A percentile compares a stretch with the other conserved stretches of the same genome.
Evolutionary conservation across 1,140 invertebrate species (phyloP).

Genomic region (Helicoverpa armigera): DNA sequence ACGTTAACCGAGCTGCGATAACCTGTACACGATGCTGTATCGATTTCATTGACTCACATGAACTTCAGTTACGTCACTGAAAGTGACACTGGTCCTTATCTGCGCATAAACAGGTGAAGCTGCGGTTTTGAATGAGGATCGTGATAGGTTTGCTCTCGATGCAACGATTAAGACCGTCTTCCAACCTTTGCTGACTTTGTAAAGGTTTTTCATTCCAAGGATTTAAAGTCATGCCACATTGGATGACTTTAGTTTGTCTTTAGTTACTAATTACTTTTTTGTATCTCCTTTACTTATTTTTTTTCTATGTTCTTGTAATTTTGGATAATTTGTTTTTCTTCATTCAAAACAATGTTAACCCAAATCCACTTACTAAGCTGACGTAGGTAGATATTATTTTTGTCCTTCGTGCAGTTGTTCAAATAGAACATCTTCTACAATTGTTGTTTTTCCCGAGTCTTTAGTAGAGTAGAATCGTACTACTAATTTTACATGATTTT

Average conservation of each 20-base stretch:
- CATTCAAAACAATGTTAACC: not conserved
- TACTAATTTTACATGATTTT: not conserved
- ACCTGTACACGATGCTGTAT: constrained; percentile 45
- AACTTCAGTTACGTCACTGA: constrained; percentile 38
- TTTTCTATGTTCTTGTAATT: not conserved
- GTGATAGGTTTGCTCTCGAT: not conserved
- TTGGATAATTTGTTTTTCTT: not conserved
- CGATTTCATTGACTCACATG: constrained; percentile 49
- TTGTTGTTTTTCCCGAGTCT: not conserved
- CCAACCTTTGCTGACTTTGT: not conserved
- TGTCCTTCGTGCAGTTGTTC: constrained; percentile 22
- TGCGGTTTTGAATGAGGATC: not conserved
- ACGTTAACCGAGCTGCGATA: constrained; percentile 47
- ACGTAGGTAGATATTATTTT: not conserved
- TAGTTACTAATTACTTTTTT: not conserved
- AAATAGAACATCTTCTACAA: constrained; percentile 21
- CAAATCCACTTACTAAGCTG: not conserved
- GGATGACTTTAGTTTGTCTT: not conserved
- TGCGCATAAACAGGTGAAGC: constrained; percentile 26
- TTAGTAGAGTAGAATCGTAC: not conserved
- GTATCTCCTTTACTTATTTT: not conserved
- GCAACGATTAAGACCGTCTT: not conserved
- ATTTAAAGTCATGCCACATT: not conserved
- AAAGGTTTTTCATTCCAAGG: not conserved
- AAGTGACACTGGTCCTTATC: constrained; percentile 14